Percentiles rank a stretch among this genome's conserved stretches.
Conservation (phyloP, 2,113 vertebrate species). For the Petromus typicus region DNA sequence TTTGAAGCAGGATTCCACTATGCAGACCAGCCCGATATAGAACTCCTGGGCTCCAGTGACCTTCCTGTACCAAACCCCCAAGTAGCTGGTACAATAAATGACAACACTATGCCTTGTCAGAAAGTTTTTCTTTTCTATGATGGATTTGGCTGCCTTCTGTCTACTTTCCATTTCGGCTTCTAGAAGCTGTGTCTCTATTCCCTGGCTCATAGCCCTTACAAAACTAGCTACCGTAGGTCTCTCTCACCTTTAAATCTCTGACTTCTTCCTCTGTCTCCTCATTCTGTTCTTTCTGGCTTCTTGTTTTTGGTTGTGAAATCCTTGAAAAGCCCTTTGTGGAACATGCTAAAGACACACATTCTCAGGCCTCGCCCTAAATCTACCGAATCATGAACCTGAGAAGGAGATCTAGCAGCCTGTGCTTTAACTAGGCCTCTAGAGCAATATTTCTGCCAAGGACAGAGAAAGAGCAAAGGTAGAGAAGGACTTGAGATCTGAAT, state of each 20-base stretch:
- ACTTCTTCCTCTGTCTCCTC: background rate
- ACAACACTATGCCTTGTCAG: too few relatives aligned
- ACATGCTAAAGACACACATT: background rate
- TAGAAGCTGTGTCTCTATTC: background rate
- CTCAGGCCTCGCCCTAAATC: background rate
- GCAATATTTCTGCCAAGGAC: background rate
- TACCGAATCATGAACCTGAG: background rate
- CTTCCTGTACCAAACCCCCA: background rate
- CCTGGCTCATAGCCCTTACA: background rate
- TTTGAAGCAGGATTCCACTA: background rate
- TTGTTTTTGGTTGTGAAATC: background rate
- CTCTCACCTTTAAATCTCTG: background rate
- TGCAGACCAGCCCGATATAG: background rate
- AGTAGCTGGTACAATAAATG: background rate
- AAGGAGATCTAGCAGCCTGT: background rate
- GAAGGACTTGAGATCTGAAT: background rate
- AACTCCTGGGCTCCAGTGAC: background rate
- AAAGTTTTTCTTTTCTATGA: background rate
- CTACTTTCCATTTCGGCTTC: background rate
- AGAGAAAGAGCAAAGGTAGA: background rate
- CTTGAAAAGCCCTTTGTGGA: background rate
- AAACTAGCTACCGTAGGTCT: background rate
- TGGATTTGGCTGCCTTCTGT: background rate
- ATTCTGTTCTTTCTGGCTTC: background rate
- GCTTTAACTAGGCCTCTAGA: background rate